These are phyloP conservation scores for Aeoliscus strigatus DNA, from an alignment of 2,797 vertebrate genomes.

Conservation along the genomic window DNA sequence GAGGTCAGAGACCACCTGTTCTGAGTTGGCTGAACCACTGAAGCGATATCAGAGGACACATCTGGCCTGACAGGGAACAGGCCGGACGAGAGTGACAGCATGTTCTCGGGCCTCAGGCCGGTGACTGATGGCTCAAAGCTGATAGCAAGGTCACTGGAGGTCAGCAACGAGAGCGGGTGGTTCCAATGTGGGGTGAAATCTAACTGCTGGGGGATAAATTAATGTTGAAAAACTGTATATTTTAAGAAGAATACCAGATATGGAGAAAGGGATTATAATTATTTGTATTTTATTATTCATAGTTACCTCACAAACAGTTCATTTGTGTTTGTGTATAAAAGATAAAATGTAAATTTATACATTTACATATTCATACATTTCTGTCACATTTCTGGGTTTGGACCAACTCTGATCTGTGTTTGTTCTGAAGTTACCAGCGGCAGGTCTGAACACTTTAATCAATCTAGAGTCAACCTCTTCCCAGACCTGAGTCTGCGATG, in stretches of 20 bases:
- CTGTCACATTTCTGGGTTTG: background rate
- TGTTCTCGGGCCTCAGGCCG: constrained; percentile 25
- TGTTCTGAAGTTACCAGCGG: constrained; percentile 16
- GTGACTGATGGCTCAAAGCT: constrained; percentile 62
- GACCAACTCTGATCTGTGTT: constrained; percentile 16
- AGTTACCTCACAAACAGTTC: too few species aligned
- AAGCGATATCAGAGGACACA: constrained; percentile 65
- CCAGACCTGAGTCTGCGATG: constrained; percentile 31
- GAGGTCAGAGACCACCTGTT: constrained; percentile 65
- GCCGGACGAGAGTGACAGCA: constrained; percentile 53
- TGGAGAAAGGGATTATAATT: too few species aligned
- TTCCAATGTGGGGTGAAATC: constrained; percentile 4
- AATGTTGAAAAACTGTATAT: too few species aligned
- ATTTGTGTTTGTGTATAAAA: too few species aligned
- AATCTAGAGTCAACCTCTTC: constrained; percentile 42
- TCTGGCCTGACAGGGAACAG: constrained; percentile 57
- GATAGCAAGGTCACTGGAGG: constrained; percentile 41
- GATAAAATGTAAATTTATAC: too few species aligned
- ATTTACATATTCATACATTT: too few species aligned
- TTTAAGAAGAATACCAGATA: too few species aligned
- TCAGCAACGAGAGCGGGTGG: constrained; percentile 8
- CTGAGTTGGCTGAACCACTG: constrained; percentile 33
- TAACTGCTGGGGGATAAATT: too few species aligned
- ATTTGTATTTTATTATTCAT: too few species aligned
- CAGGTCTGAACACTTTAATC: constrained; percentile 29